Conservation (phyloP, 2,113 vertebrate species). For the Nycticorax nycticorax region DNA sequence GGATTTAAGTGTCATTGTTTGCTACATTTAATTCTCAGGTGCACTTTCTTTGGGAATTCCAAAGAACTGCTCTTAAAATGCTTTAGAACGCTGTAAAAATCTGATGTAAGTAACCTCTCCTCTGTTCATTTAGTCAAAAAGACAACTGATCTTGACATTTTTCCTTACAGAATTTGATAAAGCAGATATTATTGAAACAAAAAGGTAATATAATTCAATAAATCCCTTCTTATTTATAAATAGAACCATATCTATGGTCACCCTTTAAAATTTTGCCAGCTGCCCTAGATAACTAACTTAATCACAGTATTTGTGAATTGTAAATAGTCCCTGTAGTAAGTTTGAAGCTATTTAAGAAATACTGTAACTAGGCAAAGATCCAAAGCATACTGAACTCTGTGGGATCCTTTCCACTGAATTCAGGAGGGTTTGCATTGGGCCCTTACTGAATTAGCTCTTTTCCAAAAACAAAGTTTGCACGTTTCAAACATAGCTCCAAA, state of each 20-base stretch:
- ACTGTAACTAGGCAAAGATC: conserved; percentile 12
- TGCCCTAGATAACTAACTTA: conserved; percentile 39
- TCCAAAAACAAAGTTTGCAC: not conserved
- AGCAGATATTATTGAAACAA: not conserved
- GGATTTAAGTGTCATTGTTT: not conserved
- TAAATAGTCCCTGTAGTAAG: conserved; percentile 34
- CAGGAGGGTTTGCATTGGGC: not conserved
- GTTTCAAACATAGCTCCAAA: conserved; percentile 14
- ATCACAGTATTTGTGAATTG: conserved; percentile 33
- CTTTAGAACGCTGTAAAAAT: not conserved
- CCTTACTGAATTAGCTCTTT: not conserved
- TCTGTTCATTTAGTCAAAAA: not conserved
- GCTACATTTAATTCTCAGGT: not conserved
- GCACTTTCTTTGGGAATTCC: not conserved
- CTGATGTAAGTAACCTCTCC: not conserved
- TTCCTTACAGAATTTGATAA: not conserved
- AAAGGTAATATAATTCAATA: not conserved
- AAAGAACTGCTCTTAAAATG: not conserved
- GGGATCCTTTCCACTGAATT: conserved; percentile 5
- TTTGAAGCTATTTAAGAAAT: conserved; percentile 42
- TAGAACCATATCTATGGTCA: conserved; percentile 17
- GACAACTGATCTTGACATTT: not conserved
- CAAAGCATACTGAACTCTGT: conserved; percentile 20
- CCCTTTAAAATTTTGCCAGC: conserved; percentile 45
- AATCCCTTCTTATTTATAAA: conserved; percentile 31